These are phyloP conservation scores for Ganaspis brasiliensis DNA, from an alignment of 2,888 invertebrate genomes.

Conservation along the genomic window DNA sequence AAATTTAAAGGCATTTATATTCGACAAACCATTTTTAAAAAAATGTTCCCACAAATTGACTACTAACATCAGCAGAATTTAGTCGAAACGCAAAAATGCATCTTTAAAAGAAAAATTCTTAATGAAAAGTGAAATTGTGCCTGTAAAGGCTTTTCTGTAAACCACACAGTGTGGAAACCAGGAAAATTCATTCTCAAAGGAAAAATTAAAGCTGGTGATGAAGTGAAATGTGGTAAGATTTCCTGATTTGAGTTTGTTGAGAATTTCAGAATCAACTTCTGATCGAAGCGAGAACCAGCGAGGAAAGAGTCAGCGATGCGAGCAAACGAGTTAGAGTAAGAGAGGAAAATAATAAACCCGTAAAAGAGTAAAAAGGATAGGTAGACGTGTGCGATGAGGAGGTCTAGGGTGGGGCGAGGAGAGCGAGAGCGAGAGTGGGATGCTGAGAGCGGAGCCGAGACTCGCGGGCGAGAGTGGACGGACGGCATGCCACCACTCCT, in stretches of 20 bases:
- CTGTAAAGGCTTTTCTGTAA: no score
- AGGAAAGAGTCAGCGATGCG: conserved; percentile 14
- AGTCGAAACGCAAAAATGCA: no score
- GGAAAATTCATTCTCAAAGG: no score
- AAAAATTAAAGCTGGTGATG: neutral
- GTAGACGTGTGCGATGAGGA: conserved; percentile 46
- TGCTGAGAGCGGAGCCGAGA: conserved; percentile 57
- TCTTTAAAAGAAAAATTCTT: no score
- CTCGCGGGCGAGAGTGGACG: conserved; percentile 78
- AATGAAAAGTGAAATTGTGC: no score
- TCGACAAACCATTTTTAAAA: no score
- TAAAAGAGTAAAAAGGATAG: conserved; percentile 48
- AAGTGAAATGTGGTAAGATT: conserved; percentile 16
- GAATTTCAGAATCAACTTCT: conserved; percentile 12
- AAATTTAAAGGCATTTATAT: no score
- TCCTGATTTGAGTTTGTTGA: conserved; percentile 17
- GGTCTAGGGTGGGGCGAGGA: conserved; percentile 48
- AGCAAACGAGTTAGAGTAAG: conserved; percentile 27
- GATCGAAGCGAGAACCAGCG: neutral
- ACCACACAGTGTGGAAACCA: no score
- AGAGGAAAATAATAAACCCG: conserved; percentile 31
- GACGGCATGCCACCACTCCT: conserved; percentile 79
- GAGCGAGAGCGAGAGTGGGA: conserved; percentile 61
- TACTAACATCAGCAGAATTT: no score
- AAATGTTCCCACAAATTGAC: no score